Base-by-base conservation (phyloP, 2,888 invertebrate genomes). In the Adelphocoris suturalis region DNA sequence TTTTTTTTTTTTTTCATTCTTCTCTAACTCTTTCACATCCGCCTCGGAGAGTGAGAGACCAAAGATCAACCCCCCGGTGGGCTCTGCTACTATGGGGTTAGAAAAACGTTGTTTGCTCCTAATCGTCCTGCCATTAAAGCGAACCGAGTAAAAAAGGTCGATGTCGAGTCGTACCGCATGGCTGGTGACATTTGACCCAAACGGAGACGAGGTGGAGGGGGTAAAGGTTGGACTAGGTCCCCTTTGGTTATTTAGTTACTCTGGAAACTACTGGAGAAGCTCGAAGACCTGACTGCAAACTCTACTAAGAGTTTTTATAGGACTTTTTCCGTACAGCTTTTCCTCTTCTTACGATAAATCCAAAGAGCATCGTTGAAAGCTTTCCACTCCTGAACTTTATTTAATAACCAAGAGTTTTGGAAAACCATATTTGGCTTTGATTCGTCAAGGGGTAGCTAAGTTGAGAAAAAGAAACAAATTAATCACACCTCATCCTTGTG, bases 121-220 rank as follows among this genome's bases (percentile, higher is more conserved):
- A 78, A 78, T 78, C 78, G 78, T 47, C 47, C 14, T 78, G 78
- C 78, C 78, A 78, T 78, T 78, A 78, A 46, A 78, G 46, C n/a
- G 37, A 47, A 78, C 78, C 14, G 78, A 78, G 78, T 47, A 47
- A 37, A 78, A 68, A 46, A 46, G 78, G 78, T 78, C 78, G 78
- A 9, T 78, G 78, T 78, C 78, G 78, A n/a, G 78, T 78, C 46
- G 78, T 76, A 76, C 76, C 76, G 37, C 78, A 78, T 78, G 78
- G 78, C 78, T 78, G 78, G 78, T 78, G 78, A 78, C 37, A 78
- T 78, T n/a, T 78, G 78, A 78, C 78, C 78, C 78, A 78, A 68
- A 47, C 78, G 47, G 47, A 16, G 78, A 16, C 78, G 47, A 13
- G 68, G 19, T 68, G 68, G 68, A 68, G 27, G 23, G 68, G 23